A percentile compares a stretch with the other conserved stretches of the same genome.
phyloP scores from a whole-genome alignment of 2,888 invertebrate genomes.

The Prenolepis imparis region DNA sequence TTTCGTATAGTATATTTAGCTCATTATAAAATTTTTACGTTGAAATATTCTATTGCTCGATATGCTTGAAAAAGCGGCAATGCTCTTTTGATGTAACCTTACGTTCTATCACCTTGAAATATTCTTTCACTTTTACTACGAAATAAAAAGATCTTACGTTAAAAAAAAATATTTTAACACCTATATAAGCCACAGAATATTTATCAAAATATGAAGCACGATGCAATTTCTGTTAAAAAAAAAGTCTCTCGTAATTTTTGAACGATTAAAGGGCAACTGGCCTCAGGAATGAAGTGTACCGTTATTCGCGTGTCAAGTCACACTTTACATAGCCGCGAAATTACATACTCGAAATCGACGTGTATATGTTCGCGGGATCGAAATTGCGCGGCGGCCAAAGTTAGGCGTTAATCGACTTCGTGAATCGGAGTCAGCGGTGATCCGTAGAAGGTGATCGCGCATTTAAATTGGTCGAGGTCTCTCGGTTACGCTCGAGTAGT shows the following conservation, averaged over 20 bases:
- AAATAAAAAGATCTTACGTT: constrained; percentile 6
- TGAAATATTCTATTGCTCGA: not conserved
- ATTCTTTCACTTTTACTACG: not conserved
- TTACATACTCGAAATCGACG: constrained; percentile 35
- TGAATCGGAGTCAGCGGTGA: constrained; percentile 60
- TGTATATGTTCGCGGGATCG: not conserved
- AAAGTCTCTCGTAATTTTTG: not conserved
- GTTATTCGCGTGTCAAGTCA: constrained; percentile 32
- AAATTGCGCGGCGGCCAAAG: constrained; percentile 14
- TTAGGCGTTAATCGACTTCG: constrained; percentile 58
- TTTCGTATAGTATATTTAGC: not conserved
- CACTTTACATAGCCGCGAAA: constrained; percentile 6
- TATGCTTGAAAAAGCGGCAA: not conserved
- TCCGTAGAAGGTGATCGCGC: constrained; percentile 72
- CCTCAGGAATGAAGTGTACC: not conserved
- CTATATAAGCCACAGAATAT: not conserved
- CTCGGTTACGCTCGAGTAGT: constrained; percentile 75
- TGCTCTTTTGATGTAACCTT: not conserved
- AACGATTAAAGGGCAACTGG: constrained; percentile 2
- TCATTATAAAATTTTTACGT: not conserved
- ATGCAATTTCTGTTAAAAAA: not conserved
- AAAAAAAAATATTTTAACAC: not conserved
- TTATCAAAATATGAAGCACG: not conserved
- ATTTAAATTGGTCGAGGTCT: constrained; percentile 76
- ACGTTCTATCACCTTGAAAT: not conserved